Base-by-base conservation (phyloP, 2,888 invertebrate genomes). In the Eupithecia exiguata region DNA sequence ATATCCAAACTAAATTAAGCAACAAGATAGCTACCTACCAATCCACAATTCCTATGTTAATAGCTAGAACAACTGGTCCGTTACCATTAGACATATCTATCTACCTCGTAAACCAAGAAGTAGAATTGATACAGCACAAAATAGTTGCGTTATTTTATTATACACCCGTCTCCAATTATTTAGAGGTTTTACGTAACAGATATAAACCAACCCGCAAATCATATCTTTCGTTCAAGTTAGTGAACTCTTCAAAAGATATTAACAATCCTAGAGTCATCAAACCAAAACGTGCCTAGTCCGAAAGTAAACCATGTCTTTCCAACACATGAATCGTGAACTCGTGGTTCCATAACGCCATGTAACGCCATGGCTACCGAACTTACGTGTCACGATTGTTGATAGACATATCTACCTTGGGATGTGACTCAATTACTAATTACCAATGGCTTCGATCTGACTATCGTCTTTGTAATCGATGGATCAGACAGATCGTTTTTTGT, bases 381-480 rank as follows among this genome's bases (percentile, higher is more conserved):
- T 65, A 36, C n/a, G 40, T 66, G 66, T 21, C 66, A 66, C 40
- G 40, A 66, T 66, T 66, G 16, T 65, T 65, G 21, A 65, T 65
- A 43, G n/a, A n/a, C n/a, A 30, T 63, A n/a, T 53, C n/a, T 53
- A 53, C 21, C 35, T 62, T 62, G 62, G 25, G 40, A 40, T 66
- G 66, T 66, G 40, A 66, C 14, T 66, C n/a, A 16, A 21, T 25
- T 66, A 38, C 36, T 16, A 65, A 65, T 63, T n/a, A 36, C 36
- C 38, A 5, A 18, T 38, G 18, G 18, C 35, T 62, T 62, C 21
- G 62, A 18, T 35, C 16, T 14, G 16, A 10, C 58, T 35, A 62
- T 21, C 16, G 21, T 62, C 62, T 9, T 61, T 30, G 6, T 61
- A 61, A 61, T 61, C 58, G 25, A 49, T 2, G n/a, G 9, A 49